Evolutionary conservation across 92 coral and sea anemone species (phyloP).

Genomic region (Diadumene lineata): DNA sequence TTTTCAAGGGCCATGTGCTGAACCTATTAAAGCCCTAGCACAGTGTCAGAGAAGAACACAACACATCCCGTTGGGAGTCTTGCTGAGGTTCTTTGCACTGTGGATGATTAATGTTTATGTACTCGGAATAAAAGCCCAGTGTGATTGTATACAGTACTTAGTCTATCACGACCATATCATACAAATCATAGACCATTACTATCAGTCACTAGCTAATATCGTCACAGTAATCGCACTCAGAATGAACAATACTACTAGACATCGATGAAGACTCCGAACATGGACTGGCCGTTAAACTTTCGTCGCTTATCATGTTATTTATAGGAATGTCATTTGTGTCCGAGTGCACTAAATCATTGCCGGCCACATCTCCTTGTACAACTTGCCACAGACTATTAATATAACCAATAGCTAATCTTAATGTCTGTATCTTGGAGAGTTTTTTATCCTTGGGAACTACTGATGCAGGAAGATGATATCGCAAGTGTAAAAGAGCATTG

Average conservation of each 20-base stretch:
- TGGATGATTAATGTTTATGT: background rate
- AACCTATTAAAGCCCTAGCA: too few species aligned
- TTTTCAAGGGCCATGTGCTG: background rate
- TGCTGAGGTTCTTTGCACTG: background rate
- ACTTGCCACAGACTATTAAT: conserved; percentile 72
- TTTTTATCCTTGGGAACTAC: conserved; percentile 78
- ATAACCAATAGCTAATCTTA: conserved; percentile 89
- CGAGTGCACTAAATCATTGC: conserved; percentile 3
- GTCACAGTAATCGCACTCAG: background rate
- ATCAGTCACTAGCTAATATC: background rate
- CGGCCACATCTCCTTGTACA: conserved; percentile 55
- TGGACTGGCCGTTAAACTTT: background rate
- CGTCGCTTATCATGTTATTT: background rate
- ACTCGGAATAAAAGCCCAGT: background rate
- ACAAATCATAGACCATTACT: background rate
- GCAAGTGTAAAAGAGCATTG: conserved; percentile 81
- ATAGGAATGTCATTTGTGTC: background rate
- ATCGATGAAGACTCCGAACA: background rate
- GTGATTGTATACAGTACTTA: background rate
- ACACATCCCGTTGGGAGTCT: background rate
- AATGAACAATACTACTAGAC: background rate
- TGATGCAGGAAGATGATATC: conserved; percentile 78
- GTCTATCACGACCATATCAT: background rate
- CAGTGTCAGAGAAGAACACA: too few species aligned
- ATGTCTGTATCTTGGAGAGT: conserved; percentile 94